These are phyloP conservation scores for Loripinus fragilis DNA, from an alignment of 2,888 invertebrate genomes.

Conservation along the genomic window DNA sequence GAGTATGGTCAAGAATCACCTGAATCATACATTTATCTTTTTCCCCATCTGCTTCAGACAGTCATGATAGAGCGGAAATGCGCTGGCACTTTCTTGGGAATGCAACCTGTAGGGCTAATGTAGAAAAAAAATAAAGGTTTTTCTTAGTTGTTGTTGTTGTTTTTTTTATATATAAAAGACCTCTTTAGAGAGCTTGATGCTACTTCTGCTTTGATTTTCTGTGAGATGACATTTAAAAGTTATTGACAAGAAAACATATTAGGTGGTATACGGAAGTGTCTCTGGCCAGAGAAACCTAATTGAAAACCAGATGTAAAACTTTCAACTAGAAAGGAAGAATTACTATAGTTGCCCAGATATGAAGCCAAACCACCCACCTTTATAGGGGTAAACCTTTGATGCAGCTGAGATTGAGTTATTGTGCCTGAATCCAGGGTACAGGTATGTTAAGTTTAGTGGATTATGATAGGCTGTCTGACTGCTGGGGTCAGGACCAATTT, in stretches of 20 bases:
- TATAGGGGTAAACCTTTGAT: background rate
- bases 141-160: too few species aligned
- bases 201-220: slow-evolving; percentile 10
- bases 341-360: background rate
- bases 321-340: slow-evolving; percentile 9
- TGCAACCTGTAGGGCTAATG: slow-evolving; percentile 3
- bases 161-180: too few species aligned
- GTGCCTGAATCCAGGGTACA: background rate
- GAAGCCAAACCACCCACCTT: background rate
- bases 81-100: slow-evolving; percentile 26
- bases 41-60: slow-evolving; percentile 12
- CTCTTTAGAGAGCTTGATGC: slow-evolving; percentile 17
- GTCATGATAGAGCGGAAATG: slow-evolving; percentile 17
- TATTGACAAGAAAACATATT: slow-evolving; percentile 29
- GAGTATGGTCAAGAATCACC: too few species aligned
- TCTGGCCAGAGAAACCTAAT: slow-evolving; percentile 19
- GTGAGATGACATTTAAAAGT: background rate
- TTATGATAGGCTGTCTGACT: background rate
- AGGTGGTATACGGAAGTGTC: background rate
- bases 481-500: slow-evolving; percentile 4
- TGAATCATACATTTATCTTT: background rate
- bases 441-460: background rate
- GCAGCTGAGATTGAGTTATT: background rate
- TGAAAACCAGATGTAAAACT: slow-evolving; percentile 29
- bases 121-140: slow-evolving; percentile 8